Conservation (phyloP, 2,888 invertebrate species). For the Pogonocherus hispidulus region DNA sequence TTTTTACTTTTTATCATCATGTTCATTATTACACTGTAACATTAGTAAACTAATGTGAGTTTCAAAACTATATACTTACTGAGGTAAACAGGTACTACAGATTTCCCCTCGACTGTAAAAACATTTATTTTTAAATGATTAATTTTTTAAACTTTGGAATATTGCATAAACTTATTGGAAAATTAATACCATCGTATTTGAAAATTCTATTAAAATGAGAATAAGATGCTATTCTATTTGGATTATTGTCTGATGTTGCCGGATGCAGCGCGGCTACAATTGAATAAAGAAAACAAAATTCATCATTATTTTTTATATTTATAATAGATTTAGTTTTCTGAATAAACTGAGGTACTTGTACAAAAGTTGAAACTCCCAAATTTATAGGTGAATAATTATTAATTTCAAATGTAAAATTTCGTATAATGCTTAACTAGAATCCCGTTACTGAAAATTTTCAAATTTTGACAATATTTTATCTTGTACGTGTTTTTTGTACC, state of each 20-base stretch:
- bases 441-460: slow-evolving; percentile 12
- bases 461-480: slow-evolving; percentile 11
- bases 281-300: slow-evolving; percentile 3
- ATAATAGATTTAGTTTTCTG: slow-evolving; percentile 1
- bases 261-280: background rate
- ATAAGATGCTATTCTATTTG: background rate
- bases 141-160: background rate
- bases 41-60: background rate
- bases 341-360: slow-evolving; percentile 8
- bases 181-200: slow-evolving; percentile 1
- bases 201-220: background rate
- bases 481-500: no score
- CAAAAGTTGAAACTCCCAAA: no score
- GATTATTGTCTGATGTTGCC: background rate
- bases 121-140: background rate
- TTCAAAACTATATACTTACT: background rate
- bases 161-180: no score
- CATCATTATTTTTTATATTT: slow-evolving; percentile 9
- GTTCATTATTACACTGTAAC: background rate
- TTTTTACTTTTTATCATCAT: background rate
- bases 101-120: background rate
- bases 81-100: background rate
- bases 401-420: no score
- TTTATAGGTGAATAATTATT: no score
- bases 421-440: slow-evolving; percentile 3